These are phyloP conservation scores for Rotaria macrura DNA, from an alignment of 2,888 invertebrate genomes.

Conservation along the genomic window DNA sequence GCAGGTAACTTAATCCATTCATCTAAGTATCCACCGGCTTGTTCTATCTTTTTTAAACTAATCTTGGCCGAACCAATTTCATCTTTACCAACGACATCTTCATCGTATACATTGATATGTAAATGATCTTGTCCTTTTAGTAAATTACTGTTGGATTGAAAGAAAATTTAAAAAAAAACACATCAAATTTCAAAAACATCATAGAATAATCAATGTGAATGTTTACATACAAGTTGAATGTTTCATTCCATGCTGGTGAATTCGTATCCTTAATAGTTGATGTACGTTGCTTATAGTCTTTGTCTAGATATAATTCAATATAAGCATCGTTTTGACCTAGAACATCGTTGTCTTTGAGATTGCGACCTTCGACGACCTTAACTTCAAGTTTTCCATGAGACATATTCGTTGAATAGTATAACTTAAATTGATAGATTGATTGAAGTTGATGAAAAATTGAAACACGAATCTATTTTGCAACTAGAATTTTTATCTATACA, in stretches of 20 bases:
- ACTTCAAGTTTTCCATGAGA: neutral
- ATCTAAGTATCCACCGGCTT: neutral
- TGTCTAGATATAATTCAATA: constrained; percentile 9
- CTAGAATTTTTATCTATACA: neutral
- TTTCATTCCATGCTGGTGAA: constrained; percentile 18
- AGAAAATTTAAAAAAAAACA: too few relatives aligned
- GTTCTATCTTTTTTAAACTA: neutral
- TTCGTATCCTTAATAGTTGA: neutral
- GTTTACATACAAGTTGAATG: neutral
- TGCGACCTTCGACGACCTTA: neutral
- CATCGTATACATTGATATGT: neutral
- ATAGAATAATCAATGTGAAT: neutral
- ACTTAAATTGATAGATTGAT: neutral
- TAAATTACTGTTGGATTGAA: neutral
- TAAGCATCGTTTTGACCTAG: constrained; percentile 16
- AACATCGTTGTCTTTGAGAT: constrained; percentile 4
- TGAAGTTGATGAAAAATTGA: neutral
- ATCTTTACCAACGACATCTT: constrained; percentile 6
- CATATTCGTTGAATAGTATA: neutral
- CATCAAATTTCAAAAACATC: too few relatives aligned
- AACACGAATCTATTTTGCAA: neutral
- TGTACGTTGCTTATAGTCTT: constrained; percentile 17
- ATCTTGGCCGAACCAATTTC: neutral
- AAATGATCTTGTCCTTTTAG: neutral
- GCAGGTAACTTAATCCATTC: constrained; percentile 5